These are phyloP conservation scores for Phainopepla nitens DNA, from an alignment of 2,113 vertebrate species.

Conservation along the genomic window DNA sequence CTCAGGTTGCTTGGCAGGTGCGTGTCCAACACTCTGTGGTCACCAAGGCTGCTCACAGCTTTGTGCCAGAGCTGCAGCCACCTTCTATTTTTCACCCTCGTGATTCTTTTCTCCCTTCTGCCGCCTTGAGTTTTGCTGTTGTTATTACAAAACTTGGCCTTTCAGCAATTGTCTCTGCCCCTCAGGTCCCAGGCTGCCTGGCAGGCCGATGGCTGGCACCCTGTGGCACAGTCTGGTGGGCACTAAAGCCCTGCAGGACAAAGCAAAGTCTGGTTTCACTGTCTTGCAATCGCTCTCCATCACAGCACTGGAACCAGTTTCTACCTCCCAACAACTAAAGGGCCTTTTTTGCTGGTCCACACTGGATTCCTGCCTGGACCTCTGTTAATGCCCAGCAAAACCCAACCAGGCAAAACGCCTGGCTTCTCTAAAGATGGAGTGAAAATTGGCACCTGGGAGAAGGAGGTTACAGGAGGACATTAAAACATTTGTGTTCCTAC, in stretches of 20 bases:
- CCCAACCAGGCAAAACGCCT: not conserved
- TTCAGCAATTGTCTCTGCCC: not conserved
- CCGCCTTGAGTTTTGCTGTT: not conserved
- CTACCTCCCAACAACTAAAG: not conserved
- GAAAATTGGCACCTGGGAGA: not conserved
- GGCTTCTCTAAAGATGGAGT: not conserved
- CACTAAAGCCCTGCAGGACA: not conserved
- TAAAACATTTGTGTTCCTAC: not conserved
- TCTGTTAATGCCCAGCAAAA: not conserved
- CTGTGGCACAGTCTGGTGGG: fast-evolving
- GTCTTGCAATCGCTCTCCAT: not conserved
- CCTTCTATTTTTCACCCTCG: fast-evolving
- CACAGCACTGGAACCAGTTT: not conserved
- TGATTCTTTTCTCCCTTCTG: not conserved
- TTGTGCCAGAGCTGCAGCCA: not conserved
- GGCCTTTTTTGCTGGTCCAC: not conserved
- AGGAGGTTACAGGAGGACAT: not conserved
- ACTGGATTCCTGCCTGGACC: not conserved
- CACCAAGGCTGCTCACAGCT: not conserved
- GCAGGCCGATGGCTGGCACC: not conserved
- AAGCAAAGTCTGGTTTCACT: not conserved
- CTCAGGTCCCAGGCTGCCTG: not conserved
- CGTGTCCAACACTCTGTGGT: fast-evolving
- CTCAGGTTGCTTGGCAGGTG: not conserved
- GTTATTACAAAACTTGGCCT: not conserved